Conservation (phyloP, 1,140 invertebrate genomes). For the Megalonaias nervosa region DNA sequence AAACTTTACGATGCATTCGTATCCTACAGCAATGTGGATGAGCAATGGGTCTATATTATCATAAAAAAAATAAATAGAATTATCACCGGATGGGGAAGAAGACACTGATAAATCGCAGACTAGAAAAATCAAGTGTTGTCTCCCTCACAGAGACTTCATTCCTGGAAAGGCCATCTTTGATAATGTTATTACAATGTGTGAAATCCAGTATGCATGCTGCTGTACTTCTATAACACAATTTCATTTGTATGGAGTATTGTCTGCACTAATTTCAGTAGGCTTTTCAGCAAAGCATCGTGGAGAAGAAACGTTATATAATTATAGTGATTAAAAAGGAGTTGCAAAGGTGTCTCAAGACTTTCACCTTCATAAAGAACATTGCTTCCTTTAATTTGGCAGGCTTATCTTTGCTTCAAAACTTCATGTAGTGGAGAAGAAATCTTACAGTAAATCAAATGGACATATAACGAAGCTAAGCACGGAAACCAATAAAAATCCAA, state of each 20-base stretch:
- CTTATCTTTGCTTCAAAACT: conserved; percentile 38
- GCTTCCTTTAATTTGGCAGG: conserved; percentile 55
- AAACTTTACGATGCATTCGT: conserved; percentile 59
- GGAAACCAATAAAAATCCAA: background rate
- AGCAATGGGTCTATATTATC: conserved; percentile 42
- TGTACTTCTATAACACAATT: conserved; percentile 93
- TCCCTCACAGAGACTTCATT: conserved; percentile 64
- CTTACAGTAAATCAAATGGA: conserved; percentile 20
- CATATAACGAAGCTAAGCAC: background rate
- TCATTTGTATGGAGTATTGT: conserved; percentile 77
- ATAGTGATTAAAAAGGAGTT: conserved; percentile 82
- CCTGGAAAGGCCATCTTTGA: conserved; percentile 78
- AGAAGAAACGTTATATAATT: conserved; percentile 58
- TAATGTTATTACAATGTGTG: conserved; percentile 91
- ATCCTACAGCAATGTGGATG: conserved; percentile 47
- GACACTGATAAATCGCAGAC: background rate
- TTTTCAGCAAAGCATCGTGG: conserved; percentile 62
- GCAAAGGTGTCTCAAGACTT: conserved; percentile 91
- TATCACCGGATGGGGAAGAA: background rate
- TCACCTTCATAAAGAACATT: conserved; percentile 81
- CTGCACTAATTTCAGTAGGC: conserved; percentile 83
- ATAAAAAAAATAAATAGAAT: conserved; percentile 46
- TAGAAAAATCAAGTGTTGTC: conserved; percentile 52
- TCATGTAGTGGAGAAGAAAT: too few species aligned
- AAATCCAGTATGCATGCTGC: conserved; percentile 91